These are phyloP conservation scores for Drosophila mimica DNA, from an alignment of 2,888 invertebrate species.

Conservation along the genomic window DNA sequence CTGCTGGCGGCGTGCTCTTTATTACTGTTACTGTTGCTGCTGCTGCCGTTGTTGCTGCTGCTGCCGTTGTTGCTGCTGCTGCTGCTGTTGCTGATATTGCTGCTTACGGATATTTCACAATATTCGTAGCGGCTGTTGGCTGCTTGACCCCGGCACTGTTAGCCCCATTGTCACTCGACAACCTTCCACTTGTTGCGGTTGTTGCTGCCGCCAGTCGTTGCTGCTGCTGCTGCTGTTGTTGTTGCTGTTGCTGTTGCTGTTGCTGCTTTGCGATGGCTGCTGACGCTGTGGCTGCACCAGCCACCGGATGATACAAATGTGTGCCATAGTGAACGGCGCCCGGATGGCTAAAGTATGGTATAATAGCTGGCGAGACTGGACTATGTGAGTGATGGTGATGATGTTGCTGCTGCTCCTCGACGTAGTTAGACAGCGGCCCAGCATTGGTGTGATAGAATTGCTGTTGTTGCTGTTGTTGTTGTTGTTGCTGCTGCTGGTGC, in stretches of 20 bases:
- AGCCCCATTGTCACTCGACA: slow-evolving; percentile 53
- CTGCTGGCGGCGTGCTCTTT: slow-evolving; percentile 7
- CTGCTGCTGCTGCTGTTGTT: slow-evolving; percentile 41
- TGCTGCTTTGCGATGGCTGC: slow-evolving; percentile 27
- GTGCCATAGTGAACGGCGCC: slow-evolving; percentile 82
- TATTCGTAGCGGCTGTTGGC: slow-evolving; percentile 53
- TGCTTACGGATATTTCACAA: slow-evolving; percentile 81
- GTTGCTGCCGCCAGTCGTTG: slow-evolving; percentile 34
- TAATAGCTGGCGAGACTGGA: slow-evolving; percentile 55
- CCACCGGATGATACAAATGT: slow-evolving; percentile 80
- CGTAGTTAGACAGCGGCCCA: slow-evolving; percentile 31
- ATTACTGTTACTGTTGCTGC: neutral
- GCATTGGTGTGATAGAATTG: slow-evolving; percentile 39
- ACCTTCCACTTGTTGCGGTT: slow-evolving; percentile 62
- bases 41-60: neutral
- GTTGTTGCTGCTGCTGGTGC: slow-evolving; percentile 35
- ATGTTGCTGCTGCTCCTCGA: slow-evolving; percentile 50
- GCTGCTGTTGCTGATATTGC: slow-evolving; percentile 15
- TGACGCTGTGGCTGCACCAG: slow-evolving; percentile 41
- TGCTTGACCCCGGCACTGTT: slow-evolving; percentile 38
- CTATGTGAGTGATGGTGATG: slow-evolving; percentile 35
- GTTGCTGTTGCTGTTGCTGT: slow-evolving; percentile 1
- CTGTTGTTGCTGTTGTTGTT: slow-evolving; percentile 31
- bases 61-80: slow-evolving; percentile 21
- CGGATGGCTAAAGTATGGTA: slow-evolving; percentile 79